Base-by-base conservation (phyloP, 2,888 invertebrate species). In the Pyrocoelia pectoralis region DNA sequence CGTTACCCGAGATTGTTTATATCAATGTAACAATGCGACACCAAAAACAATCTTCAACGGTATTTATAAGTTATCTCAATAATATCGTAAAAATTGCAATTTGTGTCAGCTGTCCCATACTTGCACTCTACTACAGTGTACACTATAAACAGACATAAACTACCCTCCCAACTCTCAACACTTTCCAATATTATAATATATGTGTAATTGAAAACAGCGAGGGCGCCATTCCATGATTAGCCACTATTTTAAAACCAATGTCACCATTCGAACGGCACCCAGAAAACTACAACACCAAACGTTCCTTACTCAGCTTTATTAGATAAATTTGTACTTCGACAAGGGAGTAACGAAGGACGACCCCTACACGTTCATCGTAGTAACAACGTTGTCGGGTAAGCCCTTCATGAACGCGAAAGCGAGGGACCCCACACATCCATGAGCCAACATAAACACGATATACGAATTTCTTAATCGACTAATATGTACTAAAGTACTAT, bases 131-230 rank as follows among this genome's bases (percentile, higher is more conserved):
- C 81, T 81, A 81, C 80, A 81, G 80, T n/a, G 33, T 81, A 81
- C 80, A 71, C 80, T 80, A 80, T 80, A 70, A 79, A 80, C 80
- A 79, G 79, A 80, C 80, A 78, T 81, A 79, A 80, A 81, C 80
- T 80, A 79, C 80, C 79, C 79, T 80, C 78, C 77, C 77, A 78
- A 77, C 76, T 74, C 76, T 77, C 76, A 79, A 79, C 79, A 80
- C 80, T 79, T 80, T 78, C 79, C 80, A 80, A 80, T 80, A 81
- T 68, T 70, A 70, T 70, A 67, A 70, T 61, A 70, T 75, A 75
- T 74, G 74, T 76, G 72, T 78, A 80, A 80, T 80, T 79, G 78
- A 80, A 80, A 80, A 78, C 77, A 79, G 80, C 80, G 77, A 80
- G 79, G 80, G 79, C 79, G 79, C 77, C 75, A 76, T 61, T 74